A percentile compares a stretch with the other conserved stretches of the same genome.
Evolutionary conservation across 2,888 invertebrate species (phyloP).

Genomic region (Zygogramma bicolorata): DNA sequence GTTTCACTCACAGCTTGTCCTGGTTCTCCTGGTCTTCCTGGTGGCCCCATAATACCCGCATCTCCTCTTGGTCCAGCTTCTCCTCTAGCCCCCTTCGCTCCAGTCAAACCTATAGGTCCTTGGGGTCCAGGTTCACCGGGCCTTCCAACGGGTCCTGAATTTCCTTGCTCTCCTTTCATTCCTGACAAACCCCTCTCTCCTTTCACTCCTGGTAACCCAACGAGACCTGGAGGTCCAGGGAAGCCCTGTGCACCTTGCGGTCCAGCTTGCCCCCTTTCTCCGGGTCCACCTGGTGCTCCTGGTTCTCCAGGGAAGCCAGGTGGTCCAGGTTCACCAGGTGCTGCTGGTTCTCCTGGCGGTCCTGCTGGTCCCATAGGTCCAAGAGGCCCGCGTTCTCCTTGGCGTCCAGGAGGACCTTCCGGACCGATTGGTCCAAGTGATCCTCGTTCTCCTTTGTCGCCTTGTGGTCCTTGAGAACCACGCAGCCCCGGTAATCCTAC

Average conservation of each 20-base stretch:
- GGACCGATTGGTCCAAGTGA: slow-evolving; percentile 77
- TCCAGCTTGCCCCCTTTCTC: slow-evolving; percentile 81
- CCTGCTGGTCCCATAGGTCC: slow-evolving; percentile 82
- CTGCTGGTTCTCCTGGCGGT: slow-evolving; percentile 84
- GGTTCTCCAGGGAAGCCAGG: slow-evolving; percentile 81
- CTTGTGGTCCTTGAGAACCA: slow-evolving; percentile 76
- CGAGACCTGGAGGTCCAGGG: slow-evolving; percentile 76
- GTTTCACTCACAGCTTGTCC: slow-evolving; percentile 77
- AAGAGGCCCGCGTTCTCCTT: slow-evolving; percentile 80
- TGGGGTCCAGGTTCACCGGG: slow-evolving; percentile 75
- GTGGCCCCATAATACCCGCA: slow-evolving; percentile 79
- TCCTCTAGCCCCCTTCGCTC: slow-evolving; percentile 81
- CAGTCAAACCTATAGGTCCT: slow-evolving; percentile 73
- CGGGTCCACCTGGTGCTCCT: slow-evolving; percentile 79
- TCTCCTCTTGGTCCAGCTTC: slow-evolving; percentile 84
- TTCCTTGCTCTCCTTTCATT: slow-evolving; percentile 81
- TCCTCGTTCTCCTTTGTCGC: slow-evolving; percentile 84
- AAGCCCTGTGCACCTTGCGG: slow-evolving; percentile 78
- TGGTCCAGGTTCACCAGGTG: slow-evolving; percentile 81
- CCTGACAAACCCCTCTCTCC: slow-evolving; percentile 81
- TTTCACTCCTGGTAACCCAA: slow-evolving; percentile 79
- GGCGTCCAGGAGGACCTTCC: slow-evolving; percentile 79
- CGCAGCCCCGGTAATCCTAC: slow-evolving; percentile 79
- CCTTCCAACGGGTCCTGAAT: slow-evolving; percentile 71
- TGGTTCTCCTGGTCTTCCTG: slow-evolving; percentile 82